A percentile compares a stretch with the other conserved stretches of the same genome.
phyloP scores from a whole-genome alignment of 2,113 vertebrate genomes.

The Corythaixoides concolor region DNA sequence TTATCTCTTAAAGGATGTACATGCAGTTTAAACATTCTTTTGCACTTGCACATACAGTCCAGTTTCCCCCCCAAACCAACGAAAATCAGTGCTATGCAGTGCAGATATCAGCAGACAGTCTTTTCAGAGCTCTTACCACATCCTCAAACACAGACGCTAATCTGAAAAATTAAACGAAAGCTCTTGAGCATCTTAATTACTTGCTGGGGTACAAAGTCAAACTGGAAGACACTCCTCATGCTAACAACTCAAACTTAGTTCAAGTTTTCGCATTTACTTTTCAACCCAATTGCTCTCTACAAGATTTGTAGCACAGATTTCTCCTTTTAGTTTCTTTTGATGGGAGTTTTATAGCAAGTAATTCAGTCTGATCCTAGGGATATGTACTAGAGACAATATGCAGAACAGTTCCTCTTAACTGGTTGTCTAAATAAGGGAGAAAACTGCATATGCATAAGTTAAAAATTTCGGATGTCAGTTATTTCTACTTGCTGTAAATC shows the following conservation, averaged over 20 bases:
- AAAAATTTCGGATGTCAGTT: not conserved
- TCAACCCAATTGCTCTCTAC: not conserved
- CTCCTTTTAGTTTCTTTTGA: not conserved
- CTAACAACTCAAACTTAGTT: not conserved
- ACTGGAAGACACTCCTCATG: not conserved
- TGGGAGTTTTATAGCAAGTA: not conserved
- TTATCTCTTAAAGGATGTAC: not conserved
- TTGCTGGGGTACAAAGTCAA: not conserved
- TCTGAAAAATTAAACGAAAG: not conserved
- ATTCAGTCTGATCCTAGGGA: not conserved
- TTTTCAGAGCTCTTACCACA: not conserved
- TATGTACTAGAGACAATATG: not conserved
- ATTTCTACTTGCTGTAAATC: not conserved
- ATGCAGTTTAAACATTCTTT: not conserved
- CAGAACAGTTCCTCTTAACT: not conserved
- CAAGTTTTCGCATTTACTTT: not conserved
- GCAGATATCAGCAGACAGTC: not conserved
- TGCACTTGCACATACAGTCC: not conserved
- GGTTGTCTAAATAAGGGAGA: not conserved
- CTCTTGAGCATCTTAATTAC: not conserved
- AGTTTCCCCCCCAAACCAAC: not conserved
- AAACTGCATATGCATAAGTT: not conserved
- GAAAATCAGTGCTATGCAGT: not conserved
- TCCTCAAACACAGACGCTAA: not conserved
- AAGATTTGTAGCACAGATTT: not conserved